Base-by-base conservation (phyloP, 2,113 vertebrate species). In the Guaruba guarouba region DNA sequence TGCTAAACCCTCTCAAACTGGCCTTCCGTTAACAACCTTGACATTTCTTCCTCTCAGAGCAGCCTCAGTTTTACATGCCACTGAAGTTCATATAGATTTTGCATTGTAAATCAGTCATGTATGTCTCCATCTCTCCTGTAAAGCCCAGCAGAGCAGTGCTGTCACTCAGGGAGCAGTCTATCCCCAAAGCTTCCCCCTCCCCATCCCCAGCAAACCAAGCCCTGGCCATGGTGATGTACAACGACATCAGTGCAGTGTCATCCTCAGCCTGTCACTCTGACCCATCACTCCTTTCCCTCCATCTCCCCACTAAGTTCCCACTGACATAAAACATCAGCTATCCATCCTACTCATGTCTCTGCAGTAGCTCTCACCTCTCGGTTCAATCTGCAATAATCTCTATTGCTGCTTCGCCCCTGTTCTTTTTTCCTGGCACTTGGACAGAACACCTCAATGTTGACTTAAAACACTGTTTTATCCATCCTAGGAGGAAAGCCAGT, bases 401-500 rank as follows among this genome's bases (percentile, higher is more conserved):
- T 81, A 33, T 68, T 68, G 52, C 39, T 1, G 0, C 51, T 80
- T 70, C 39, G 17, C 22, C 46, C 57, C 54, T 16, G 35, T 7
- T 71, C 73, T 73, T 46, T 69, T 66, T 52, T 64, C 52, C 78
- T 77, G 64, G 87, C 78, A 35, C 55, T 83, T 28, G 68, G 33
- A 93, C 69, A 89, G 46, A 95, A 90, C 92, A 90, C 82, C 87
- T 85, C 84, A 54, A 41, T 9, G 51, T 28, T 90, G 78, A 39
- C 79, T 85, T 63, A 63, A 37, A 82, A 44, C 37, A 3, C 37
- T 43, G 4, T 54, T 80, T 80, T 66, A 33, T 83, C 51, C 71
- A 75, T 13, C 61, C 85, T 14, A 37, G 80, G 31, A 95, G 74
- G 55, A 8, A 68, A 77, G 63, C 67, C 87, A 94, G 68, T 41